Conservation (phyloP, 2,797 vertebrate genomes). For the Eulemur coronatus region DNA sequence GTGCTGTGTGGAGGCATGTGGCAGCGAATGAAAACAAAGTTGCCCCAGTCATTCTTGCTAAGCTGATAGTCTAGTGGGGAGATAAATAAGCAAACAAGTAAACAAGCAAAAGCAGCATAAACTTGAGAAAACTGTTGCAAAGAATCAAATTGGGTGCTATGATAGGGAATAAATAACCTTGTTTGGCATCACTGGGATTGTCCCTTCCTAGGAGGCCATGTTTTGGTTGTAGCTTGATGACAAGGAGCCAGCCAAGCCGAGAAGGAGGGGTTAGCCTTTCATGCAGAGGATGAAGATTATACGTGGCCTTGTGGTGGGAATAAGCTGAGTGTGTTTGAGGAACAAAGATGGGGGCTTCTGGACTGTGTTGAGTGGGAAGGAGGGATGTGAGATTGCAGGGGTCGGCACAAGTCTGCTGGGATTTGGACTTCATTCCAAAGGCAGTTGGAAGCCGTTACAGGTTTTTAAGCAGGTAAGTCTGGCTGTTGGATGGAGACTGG, state of each 20-base stretch:
- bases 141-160: fast-evolving
- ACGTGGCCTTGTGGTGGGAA: too few relatives aligned
- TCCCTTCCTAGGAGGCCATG: background rate
- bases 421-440: background rate
- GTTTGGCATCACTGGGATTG: background rate
- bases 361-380: too few relatives aligned
- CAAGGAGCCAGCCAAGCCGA: background rate
- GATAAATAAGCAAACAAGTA: background rate
- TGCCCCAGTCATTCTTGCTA: background rate
- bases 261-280: background rate
- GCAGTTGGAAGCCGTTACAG: background rate
- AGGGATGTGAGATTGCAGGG: background rate
- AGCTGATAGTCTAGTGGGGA: background rate
- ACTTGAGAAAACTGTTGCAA: background rate
- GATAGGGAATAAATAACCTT: too few relatives aligned
- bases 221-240: background rate
- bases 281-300: too few relatives aligned
- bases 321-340: fast-evolving
- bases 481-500: background rate
- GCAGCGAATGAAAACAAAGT: background rate
- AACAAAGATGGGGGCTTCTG: background rate
- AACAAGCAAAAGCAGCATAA: background rate
- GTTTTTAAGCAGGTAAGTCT: background rate
- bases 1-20: background rate
- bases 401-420: background rate